Evolutionary conservation across 2,888 invertebrate species (phyloP).

Genomic region (Isotomurus palustris): DNA sequence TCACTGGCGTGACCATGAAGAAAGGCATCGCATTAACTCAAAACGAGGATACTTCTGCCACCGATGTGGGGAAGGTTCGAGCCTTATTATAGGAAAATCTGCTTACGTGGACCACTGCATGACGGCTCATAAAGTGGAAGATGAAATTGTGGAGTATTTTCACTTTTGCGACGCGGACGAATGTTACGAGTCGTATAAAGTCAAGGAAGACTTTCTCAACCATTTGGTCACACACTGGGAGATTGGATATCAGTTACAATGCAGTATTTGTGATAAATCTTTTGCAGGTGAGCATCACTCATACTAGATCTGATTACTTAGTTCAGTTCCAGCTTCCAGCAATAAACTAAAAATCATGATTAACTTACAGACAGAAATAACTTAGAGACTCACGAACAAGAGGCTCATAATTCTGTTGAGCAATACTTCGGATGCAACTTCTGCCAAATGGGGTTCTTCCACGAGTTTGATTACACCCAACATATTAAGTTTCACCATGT

Average conservation of each 20-base stretch:
- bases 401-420: not conserved
- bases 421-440: not conserved
- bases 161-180: constrained; percentile 7
- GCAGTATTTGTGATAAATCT: constrained; percentile 4
- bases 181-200: constrained; percentile 2
- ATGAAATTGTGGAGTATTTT: constrained; percentile 9
- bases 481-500: constrained; percentile 7
- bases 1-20: constrained; percentile 2
- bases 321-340: not conserved
- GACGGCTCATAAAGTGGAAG: constrained; percentile 1
- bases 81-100: constrained; percentile 1
- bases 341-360: not conserved
- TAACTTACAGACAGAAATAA: not conserved
- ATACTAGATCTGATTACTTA: not conserved
- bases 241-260: not conserved
- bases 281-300: constrained; percentile 4
- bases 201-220: constrained; percentile 1
- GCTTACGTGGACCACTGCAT: constrained; percentile 3
- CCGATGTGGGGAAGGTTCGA: not conserved
- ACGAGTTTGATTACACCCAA: not conserved
- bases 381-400: not conserved
- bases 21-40: not conserved
- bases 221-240: constrained; percentile 4
- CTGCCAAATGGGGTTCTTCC: constrained; percentile 1
- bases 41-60: constrained; percentile 4